phyloP scores from a whole-genome alignment of 2,113 vertebrate species.

The Apus apus region DNA sequence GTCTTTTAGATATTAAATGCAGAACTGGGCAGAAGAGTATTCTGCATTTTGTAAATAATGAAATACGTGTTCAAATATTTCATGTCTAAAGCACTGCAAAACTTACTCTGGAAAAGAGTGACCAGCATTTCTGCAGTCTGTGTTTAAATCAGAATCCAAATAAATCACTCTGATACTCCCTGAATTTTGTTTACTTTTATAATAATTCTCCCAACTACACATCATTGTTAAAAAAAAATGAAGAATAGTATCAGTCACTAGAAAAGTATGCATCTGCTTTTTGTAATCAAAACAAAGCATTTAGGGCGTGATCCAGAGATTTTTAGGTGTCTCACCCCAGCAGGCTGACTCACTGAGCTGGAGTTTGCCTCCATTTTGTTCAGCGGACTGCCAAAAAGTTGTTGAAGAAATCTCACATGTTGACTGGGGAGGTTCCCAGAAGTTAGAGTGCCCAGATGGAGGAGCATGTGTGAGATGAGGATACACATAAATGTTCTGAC shows the following conservation, averaged over 20 bases:
- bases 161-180: background rate
- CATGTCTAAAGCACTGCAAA: background rate
- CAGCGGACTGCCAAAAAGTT: conserved; percentile 13
- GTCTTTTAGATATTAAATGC: background rate
- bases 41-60: background rate
- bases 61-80: background rate
- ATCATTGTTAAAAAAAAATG: background rate
- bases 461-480: background rate
- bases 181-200: conserved; percentile 3
- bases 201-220: background rate
- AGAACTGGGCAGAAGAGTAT: background rate
- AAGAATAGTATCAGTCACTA: background rate
- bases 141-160: background rate
- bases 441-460: conserved; percentile 39
- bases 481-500: background rate
- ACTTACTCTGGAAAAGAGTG: background rate
- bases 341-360: background rate
- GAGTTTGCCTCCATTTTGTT: background rate
- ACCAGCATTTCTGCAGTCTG: background rate
- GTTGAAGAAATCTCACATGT: background rate
- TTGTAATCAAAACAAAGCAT: conserved; percentile 34
- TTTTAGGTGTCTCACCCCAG: background rate
- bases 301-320: background rate
- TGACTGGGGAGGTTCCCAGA: conserved; percentile 1
- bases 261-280: conserved; percentile 34